These are phyloP conservation scores for Eupithecia insigniata DNA, from an alignment of 2,888 invertebrate species.

Conservation along the genomic window DNA sequence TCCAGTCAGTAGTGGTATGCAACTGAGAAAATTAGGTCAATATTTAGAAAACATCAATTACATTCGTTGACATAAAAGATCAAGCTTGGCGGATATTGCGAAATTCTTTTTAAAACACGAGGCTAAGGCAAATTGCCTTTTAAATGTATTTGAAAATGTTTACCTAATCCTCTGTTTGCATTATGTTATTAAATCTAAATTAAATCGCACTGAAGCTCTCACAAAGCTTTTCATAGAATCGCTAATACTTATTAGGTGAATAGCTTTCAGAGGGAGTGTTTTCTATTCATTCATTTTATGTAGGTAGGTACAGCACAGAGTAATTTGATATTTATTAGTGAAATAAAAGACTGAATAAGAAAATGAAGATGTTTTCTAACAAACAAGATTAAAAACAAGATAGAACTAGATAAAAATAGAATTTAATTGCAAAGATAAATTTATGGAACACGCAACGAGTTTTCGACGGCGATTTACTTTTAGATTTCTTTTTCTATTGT, in stretches of 20 bases:
- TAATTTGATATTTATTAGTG: neutral
- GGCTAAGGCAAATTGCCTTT: slow-evolving; percentile 16
- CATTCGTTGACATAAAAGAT: neutral
- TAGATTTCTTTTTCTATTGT: neutral
- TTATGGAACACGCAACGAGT: neutral
- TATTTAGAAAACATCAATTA: neutral
- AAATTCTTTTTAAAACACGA: neutral
- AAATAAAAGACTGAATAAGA: neutral
- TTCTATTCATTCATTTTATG: neutral
- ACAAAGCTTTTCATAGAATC: slow-evolving; percentile 14
- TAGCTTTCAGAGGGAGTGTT: slow-evolving; percentile 6
- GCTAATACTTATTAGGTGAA: slow-evolving; percentile 4
- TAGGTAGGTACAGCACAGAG: neutral
- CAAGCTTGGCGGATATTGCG: neutral
- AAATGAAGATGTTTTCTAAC: neutral
- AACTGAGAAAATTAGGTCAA: neutral
- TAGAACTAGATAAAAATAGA: neutral
- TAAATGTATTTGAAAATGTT: slow-evolving; percentile 15
- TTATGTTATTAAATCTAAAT: slow-evolving; percentile 20
- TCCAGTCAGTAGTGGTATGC: neutral
- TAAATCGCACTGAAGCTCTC: slow-evolving; percentile 16
- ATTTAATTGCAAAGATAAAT: neutral
- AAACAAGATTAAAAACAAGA: neutral
- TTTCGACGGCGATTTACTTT: neutral
- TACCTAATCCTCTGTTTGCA: slow-evolving; percentile 20